Conservation (phyloP, 2,888 invertebrate genomes). For the Phortica magna region DNA sequence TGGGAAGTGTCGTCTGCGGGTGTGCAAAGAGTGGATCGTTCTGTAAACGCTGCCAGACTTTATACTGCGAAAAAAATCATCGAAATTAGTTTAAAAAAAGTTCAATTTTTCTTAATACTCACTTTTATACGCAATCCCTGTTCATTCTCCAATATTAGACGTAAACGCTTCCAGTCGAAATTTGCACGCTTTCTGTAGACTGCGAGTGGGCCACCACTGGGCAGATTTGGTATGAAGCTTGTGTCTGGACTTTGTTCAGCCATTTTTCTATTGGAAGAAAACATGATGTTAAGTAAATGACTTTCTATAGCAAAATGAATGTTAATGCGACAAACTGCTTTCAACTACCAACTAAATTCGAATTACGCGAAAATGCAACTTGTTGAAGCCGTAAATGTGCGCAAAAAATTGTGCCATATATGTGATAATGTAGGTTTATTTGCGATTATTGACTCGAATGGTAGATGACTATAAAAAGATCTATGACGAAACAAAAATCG, state of each 20-base stretch:
- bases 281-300: constrained; percentile 36
- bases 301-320: not conserved
- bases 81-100: constrained; percentile 29
- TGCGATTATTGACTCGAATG: not conserved
- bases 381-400: constrained; percentile 47
- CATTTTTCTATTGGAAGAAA: constrained; percentile 43
- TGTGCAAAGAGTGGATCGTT: constrained; percentile 88
- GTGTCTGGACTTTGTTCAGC: constrained; percentile 77
- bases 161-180: constrained; percentile 93
- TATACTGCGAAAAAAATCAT: constrained; percentile 81
- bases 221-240: constrained; percentile 84
- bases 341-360: not conserved
- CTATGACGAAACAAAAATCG: too few relatives aligned
- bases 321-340: constrained; percentile 16
- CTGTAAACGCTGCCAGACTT: constrained; percentile 88
- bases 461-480: not conserved
- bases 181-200: constrained; percentile 87
- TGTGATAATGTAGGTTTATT: not conserved
- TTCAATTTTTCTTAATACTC: constrained; percentile 53
- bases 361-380: not conserved
- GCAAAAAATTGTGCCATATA: not conserved
- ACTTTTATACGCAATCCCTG: constrained; percentile 89
- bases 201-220: constrained; percentile 83
- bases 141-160: constrained; percentile 88
- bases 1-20: constrained; percentile 80